Percentiles rank a stretch among this genome's conserved stretches.
phyloP scores from a whole-genome alignment of 2,113 vertebrate species.

The Dasyurus viverrinus region DNA sequence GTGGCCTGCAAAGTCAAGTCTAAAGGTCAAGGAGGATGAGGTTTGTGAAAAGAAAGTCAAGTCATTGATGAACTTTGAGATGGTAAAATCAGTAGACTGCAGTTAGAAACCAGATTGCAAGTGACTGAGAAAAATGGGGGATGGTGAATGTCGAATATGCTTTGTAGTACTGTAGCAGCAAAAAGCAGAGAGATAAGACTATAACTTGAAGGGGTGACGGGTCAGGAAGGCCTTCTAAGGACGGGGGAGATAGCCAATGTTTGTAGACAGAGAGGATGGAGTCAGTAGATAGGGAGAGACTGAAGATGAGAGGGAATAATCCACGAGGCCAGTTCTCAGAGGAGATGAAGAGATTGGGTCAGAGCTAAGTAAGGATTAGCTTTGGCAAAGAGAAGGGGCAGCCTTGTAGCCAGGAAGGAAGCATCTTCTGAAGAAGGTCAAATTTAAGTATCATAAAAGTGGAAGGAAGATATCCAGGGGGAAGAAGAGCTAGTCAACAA shows the following conservation, averaged over 20 bases:
- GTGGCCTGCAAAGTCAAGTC: not conserved
- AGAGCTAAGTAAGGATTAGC: not conserved
- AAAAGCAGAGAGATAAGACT: not conserved
- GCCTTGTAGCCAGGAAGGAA: not conserved
- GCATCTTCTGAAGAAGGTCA: not conserved
- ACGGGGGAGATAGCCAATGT: not conserved
- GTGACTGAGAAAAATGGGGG: not conserved
- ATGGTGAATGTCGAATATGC: not conserved
- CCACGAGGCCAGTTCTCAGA: not conserved
- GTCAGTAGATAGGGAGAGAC: not conserved
- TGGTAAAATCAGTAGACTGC: not conserved
- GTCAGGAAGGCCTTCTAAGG: not conserved
- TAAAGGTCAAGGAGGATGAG: not conserved
- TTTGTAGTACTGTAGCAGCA: not conserved
- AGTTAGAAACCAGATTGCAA: not conserved
- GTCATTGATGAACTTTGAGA: not conserved
- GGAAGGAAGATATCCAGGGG: not conserved
- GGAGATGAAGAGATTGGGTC: not conserved
- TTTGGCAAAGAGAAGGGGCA: not conserved
- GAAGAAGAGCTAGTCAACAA: not conserved
- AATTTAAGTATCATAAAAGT: not conserved
- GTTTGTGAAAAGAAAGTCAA: not conserved
- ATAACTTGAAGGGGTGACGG: not conserved
- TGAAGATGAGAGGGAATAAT: not conserved
- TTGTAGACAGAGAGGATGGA: not conserved